Evolutionary conservation across 2,797 vertebrate genomes (phyloP).

Genomic region (Eutrigla gurnardus): DNA sequence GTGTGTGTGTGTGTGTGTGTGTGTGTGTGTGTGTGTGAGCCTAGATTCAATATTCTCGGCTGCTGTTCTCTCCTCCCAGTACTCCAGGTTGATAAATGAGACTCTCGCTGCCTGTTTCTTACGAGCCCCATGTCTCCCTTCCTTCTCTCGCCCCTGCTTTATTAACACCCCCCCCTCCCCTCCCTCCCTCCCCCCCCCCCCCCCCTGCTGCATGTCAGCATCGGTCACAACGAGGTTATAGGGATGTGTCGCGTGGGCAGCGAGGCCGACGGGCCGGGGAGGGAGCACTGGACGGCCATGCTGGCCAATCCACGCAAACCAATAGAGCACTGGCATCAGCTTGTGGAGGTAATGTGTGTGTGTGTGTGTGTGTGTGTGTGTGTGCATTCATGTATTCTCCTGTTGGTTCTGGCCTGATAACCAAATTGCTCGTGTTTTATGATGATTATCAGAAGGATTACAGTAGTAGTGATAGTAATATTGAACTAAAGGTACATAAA

Average conservation of each 20-base stretch:
- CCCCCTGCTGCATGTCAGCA: slow-evolving; percentile 76
- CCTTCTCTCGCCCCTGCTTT: not conserved
- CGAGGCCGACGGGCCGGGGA: slow-evolving; percentile 89
- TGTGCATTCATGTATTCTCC: slow-evolving; percentile 15
- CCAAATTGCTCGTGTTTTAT: not conserved
- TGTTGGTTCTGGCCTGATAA: not conserved
- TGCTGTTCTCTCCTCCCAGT: slow-evolving; percentile 51
- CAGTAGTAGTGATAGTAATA: not conserved
- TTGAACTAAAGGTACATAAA: not conserved
- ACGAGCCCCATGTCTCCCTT: slow-evolving; percentile 22
- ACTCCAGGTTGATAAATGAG: slow-evolving; percentile 71
- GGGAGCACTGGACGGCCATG: slow-evolving; percentile 96
- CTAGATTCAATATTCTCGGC: slow-evolving; percentile 58
- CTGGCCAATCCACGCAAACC: slow-evolving; percentile 94
- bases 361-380: slow-evolving; percentile 1
- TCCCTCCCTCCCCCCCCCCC: slow-evolving; percentile 21
- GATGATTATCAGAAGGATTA: not conserved
- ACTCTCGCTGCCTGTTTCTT: slow-evolving; percentile 51
- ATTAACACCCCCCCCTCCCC: not conserved
- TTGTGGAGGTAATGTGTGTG: slow-evolving; percentile 88
- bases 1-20: slow-evolving; percentile 58
- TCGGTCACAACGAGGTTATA: slow-evolving; percentile 96
- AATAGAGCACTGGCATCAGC: slow-evolving; percentile 95
- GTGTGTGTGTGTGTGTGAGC: slow-evolving; percentile 50
- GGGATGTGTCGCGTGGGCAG: slow-evolving; percentile 94